Evolutionary conservation across 2,888 invertebrate species (phyloP), one percentile per base, ranked within the genome.

Genomic region (Branchinecta sandiegonensis): DNA sequence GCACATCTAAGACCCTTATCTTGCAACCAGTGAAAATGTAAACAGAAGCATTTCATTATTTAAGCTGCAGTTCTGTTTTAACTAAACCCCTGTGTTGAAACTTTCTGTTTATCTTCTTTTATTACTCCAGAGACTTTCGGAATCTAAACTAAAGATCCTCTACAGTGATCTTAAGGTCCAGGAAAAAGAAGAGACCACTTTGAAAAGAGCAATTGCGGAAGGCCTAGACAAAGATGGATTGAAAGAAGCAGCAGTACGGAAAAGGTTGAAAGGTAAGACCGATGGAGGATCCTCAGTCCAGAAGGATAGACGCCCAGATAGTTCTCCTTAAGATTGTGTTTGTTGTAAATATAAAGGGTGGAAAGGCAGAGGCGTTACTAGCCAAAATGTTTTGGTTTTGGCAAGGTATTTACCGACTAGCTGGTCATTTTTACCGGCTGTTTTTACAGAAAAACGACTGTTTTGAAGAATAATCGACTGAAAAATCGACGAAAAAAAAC

Each of bases 141-240:
- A 90, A 75, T 83, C 86, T 0, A 92, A 92, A 77, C 78, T 95
- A 47, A 89, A 89, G 75, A 90, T 90, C 0, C 77, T 95, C 23
- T 91, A 88, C 76, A 88, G 89, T 76, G 94, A 94, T 75, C 79
- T 95, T 8, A 90, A 89, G 80, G 83, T 93, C 65, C 94, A 94
- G 71, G 94, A 95, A 75, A 94, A 94, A 80, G 89, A 92, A 77
- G 94, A 95, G 80, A 81, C 93, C 48, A 84, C 86, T 0, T 85
- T 85, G 77, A 95, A 95, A 77, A 86, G 88, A 75, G 77, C 88
- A 4, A 89, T 87, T 75, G 82, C 86, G 65, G 90, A 93, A 73
- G 89, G 89, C 37, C 84, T 86, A 71, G 94, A 95, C 77, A 89
- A 89, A 73, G 90, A 91, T 74, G 94, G 94, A 0, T 75, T 89